Evolutionary conservation across 1,140 invertebrate genomes (phyloP), one percentile per base, ranked within the genome.

Genomic region (Saccostrea cuccullata): DNA sequence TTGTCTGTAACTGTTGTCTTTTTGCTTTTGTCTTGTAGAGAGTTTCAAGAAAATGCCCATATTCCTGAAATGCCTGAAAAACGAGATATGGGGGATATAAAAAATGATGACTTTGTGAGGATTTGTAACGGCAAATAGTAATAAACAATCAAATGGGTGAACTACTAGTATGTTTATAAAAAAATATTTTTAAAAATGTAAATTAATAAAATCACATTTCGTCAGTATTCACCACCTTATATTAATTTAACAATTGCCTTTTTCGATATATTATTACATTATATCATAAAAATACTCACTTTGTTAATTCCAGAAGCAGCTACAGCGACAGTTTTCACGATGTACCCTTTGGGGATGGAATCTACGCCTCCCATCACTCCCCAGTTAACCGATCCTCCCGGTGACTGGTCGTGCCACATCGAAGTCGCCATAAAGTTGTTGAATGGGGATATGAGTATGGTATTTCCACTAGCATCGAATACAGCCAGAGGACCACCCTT

Each of bases 301-400:
- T 92, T 82, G 86, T 93, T 93, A n/a, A 93, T 92, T 12, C 93
- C 93, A 47, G 88, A 26, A 12, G 67, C 86, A 55, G 88, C 92
- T 83, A 88, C 89, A 5, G 93, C 86, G 8, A 94, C 87, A n/a
- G 91, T 91, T 56, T 90, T 85, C 23, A 89, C 85, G 15, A 86
- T 82, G 86, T 91, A 93, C 12, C 88, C 90, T 47, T 86, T 82
- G 30, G 93, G 93, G 30, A 94, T 89, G 4, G 82, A 56, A 20
- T 92, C 89, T 11, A 93, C 92, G 2, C 90, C 91, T 67, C 93
- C 93, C 92, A 93, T 94, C 12, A 93, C 90, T 23, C 92, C 92
- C 90, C 90, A 93, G 85, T 90, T 89, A 9, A 92, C 23, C 60
- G 84, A 64, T 3, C 85, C 86, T 82, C 87, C 87, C 15, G 87